phyloP scores from a whole-genome alignment of 2,113 vertebrate genomes.

The human (Homo sapiens) region DNA sequence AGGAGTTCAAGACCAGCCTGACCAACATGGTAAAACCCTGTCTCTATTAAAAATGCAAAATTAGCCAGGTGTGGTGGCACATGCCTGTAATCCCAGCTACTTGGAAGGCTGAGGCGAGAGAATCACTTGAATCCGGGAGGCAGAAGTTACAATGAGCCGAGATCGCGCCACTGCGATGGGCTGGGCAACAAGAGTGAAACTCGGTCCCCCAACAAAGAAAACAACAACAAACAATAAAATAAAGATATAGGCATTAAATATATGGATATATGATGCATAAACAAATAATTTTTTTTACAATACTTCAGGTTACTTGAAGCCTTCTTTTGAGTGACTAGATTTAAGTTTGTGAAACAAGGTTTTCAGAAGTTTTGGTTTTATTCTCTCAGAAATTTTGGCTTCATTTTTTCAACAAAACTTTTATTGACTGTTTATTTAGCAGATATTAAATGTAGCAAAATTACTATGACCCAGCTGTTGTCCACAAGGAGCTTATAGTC shows the following conservation, averaged over 20 bases:
- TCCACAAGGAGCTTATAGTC: background rate
- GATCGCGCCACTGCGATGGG: too few relatives aligned
- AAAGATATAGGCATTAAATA: background rate
- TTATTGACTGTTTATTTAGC: background rate
- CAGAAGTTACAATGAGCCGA: too few relatives aligned
- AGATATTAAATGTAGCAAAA: background rate
- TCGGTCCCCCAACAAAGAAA: too few relatives aligned
- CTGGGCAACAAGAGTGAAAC: too few relatives aligned
- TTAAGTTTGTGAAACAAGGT: conserved; percentile 24
- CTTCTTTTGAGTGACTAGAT: conserved; percentile 1
- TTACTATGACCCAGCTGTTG: background rate
- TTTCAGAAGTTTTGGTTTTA: background rate
- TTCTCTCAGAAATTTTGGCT: conserved; percentile 27
- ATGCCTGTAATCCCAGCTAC: too few relatives aligned
- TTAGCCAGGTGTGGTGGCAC: too few relatives aligned
- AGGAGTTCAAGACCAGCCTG: background rate
- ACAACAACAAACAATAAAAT: too few relatives aligned
- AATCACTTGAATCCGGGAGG: too few relatives aligned
- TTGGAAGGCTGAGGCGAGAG: too few relatives aligned
- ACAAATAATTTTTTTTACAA: background rate
- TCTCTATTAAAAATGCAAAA: too few relatives aligned
- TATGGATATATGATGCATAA: background rate
- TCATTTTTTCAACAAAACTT: conserved; percentile 41
- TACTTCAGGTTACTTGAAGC: background rate
- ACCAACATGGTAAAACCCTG: too few relatives aligned